Evolutionary conservation across 1,140 invertebrate species (phyloP), one percentile per base, ranked within the genome.

Genomic region (Gryllus bimaculatus): DNA sequence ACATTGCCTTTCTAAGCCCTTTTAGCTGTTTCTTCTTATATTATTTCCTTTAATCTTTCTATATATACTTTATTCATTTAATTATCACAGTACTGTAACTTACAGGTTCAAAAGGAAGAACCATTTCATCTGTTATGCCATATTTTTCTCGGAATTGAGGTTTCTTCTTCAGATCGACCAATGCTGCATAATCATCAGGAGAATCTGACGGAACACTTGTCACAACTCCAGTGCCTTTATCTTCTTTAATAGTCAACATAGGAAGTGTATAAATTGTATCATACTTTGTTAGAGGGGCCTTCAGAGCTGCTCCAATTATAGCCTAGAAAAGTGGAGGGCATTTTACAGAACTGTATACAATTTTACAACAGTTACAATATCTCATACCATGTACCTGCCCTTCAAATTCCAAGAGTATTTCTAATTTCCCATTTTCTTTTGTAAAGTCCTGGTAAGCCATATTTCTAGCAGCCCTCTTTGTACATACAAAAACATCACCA

Each of bases 141-240:
- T 97, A 99, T 84, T 99, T 99, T 86, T 98, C 93, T 83, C 98
- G 89, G 26, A 99, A 90, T 8, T 95, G 89, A 84, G 92, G 90
- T 85, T 99, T 99, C 83, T 98, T 99, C 84, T 99, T 97, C 48
- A 99, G 87, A 88, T 99, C 98, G 18, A 92, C 89, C 4, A 99
- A 87, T 49, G 98, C 97, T 48, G 97, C 97, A 87, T 94, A 99
- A 87, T 99, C 98, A 88, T 99, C 98, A 4, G 98, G 98, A 7
- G 98, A 95, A 89, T 99, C 98, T 5, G 97, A 98, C 0, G 98
- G 98, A 7, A 99, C 98, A 83, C 96, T 98, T 0, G 98, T 99
- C 0, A 99, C 98, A 80, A 99, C 90, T 20, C 98, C 98, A 10
- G 98, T 99, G 20, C 98, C 95, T 89, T 99, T 99, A 82, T 98